Base-by-base conservation (phyloP, 1,140 invertebrate species). In the Cotesia vestalis region DNA sequence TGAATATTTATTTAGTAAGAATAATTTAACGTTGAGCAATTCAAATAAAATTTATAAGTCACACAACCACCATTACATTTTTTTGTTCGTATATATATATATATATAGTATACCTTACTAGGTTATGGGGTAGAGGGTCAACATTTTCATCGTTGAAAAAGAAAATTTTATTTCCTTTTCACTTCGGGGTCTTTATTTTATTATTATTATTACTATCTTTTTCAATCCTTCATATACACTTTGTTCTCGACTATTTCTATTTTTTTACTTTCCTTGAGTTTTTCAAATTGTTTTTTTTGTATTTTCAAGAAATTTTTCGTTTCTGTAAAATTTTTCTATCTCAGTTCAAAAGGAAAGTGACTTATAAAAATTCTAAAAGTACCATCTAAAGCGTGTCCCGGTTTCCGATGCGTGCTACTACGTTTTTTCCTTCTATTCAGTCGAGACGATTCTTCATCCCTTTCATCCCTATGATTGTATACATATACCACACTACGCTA, bases 281-380 rank as follows among this genome's bases (percentile, higher is more conserved):
- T 27, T 11, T 40, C 20, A 20, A 20, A 20, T 40, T 63, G 11
- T 34, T 64, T 63, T 34, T 3, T 34, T 27, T n/a, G 40, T 73
- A 34, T 66, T 38, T 27, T 59, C 17, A 51, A 14, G 12, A 46
- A 40, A 4, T 38, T 35, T 34, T 36, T 72, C 36, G 46, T 63
- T 53, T 66, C 69, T 64, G 27, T 34, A 8, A 17, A 20, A 46
- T n/a, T 66, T 20, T 20, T 53, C 34, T 53, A 14, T 60, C 34
- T 51, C 53, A 14, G 63, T 57, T 55, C n/a, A 69, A 27, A 36
- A 66, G 67, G 17, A 59, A 57, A 76, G 69, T 74, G 84, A 83
- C 83, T 83, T 80, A 85, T 85, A 82, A 79, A 75, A 80, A 86
- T 86, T 85, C 84, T 80, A 80, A 73, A 80, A 78, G 77, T 79